Percentiles rank a stretch among this genome's conserved stretches.
phyloP scores from a whole-genome alignment of 2,888 invertebrate genomes.

The Drosophila formosana region DNA sequence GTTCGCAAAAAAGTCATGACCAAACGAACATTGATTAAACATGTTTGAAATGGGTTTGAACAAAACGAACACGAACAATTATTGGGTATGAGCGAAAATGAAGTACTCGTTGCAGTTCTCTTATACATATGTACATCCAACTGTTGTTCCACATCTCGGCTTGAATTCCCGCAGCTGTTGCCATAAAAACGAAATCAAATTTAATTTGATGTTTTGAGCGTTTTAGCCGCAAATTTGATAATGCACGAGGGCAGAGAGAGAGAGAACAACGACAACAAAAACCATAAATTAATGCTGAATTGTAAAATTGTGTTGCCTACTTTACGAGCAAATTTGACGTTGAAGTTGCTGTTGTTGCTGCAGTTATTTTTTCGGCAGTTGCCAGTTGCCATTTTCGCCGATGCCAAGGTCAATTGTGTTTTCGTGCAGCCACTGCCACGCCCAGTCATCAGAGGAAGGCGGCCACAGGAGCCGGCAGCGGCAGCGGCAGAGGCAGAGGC shows the following conservation, averaged over 20 bases:
- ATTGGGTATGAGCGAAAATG: too few species aligned
- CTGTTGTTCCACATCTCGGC: conserved; percentile 14
- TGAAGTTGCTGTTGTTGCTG: conserved; percentile 31
- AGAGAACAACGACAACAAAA: neutral
- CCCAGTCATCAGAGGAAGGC: conserved; percentile 35
- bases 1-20: too few species aligned
- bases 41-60: too few species aligned
- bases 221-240: conserved; percentile 27
- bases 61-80: too few species aligned
- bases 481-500: too few species aligned
- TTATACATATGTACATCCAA: too few species aligned
- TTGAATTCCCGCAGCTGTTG: conserved; percentile 7
- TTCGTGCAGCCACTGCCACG: conserved; percentile 53
- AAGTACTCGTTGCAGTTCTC: too few species aligned
- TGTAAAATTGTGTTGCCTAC: conserved; percentile 20
- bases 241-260: neutral
- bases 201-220: conserved; percentile 6
- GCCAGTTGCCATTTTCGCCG: conserved; percentile 48
- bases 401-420: conserved; percentile 61
- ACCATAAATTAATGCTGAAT: conserved; percentile 3
- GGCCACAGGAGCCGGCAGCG: too few species aligned
- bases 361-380: conserved; percentile 8
- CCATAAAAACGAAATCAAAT: conserved; percentile 24
- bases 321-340: conserved; percentile 20
- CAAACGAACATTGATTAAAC: too few species aligned